Base-by-base conservation (phyloP, 2,113 vertebrate species). In the Mormyrus iriodes region DNA sequence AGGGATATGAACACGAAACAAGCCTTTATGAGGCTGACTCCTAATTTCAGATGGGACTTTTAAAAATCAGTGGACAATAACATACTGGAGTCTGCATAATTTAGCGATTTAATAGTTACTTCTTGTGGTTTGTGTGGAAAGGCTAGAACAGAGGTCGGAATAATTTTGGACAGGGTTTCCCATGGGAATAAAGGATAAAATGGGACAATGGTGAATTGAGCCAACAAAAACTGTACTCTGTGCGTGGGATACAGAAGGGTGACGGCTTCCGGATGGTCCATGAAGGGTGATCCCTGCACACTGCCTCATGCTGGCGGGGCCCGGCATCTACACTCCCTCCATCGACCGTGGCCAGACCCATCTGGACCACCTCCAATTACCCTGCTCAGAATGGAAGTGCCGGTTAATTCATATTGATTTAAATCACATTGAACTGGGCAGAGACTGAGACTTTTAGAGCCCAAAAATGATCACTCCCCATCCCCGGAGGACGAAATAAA, bases 381-480 rank as follows among this genome's bases (percentile, higher is more conserved):
- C 46, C 86, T n/a, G 58, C 88, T 82, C 90, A 89, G 90, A 92
- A 86, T 87, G 42, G 69, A 89, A 90, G 88, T 39, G 58, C 88
- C 88, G 93, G 90, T 86, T 87, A 90, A 92, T 91, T 94, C 88
- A 88, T 88, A 92, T 91, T 52, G 92, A 94, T 92, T 90, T 3
- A 4, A 86, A 85, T 91, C 84, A 53, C 88, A 91, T 93, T 92
- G 90, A 92, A 91, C 91, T 89, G 90, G 84, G 92, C 89, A 90
- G 46, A 90, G 90, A 90, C 82, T 52, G 83, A 73, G 89, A 85
- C 90, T 86, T 69, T 90, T 46, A 89, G 88, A 15, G 35, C 69
- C 89, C 44, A 58, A 42, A 88, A 83, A 85, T 42, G 3, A 46
- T 44, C 44, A 48, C 8, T 44, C 82, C 39, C 44, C 39, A 24